phyloP scores from a whole-genome alignment of 2,113 vertebrate genomes.

The Myanophis thanlyinensis region DNA sequence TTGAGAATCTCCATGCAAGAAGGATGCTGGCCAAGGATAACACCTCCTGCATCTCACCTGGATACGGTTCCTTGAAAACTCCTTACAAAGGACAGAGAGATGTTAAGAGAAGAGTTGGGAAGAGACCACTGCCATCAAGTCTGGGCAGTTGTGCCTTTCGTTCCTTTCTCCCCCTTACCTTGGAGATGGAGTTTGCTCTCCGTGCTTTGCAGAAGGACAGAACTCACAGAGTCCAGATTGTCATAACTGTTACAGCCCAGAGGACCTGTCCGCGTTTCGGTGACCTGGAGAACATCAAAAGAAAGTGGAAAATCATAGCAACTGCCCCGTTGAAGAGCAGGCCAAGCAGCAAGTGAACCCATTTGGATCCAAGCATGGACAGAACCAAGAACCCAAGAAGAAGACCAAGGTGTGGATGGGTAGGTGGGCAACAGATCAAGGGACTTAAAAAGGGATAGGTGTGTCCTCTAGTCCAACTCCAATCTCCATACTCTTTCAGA shows the following conservation, averaged over 20 bases:
- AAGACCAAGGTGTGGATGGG: neutral
- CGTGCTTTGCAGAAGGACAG: conserved; percentile 97
- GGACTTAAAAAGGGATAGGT: neutral
- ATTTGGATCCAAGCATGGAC: neutral
- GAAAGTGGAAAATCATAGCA: neutral
- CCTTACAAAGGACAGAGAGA: neutral
- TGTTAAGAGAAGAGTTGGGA: neutral
- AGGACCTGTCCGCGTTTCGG: conserved; percentile 96
- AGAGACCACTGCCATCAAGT: neutral
- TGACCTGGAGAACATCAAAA: conserved; percentile 76
- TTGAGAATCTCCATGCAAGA: neutral
- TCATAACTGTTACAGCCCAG: conserved; percentile 99
- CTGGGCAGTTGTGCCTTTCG: neutral
- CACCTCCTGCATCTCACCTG: neutral
- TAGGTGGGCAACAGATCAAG: neutral
- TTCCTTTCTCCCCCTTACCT: conserved; percentile 78
- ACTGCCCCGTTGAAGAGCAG: neutral
- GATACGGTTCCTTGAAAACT: neutral
- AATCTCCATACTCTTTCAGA: no score
- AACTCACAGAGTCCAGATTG: conserved; percentile 99
- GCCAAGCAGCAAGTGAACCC: neutral
- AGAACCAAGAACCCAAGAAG: neutral
- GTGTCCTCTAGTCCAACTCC: neutral
- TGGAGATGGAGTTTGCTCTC: conserved; percentile 99
- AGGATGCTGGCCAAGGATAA: neutral